Conservation (phyloP, 2,113 vertebrate genomes). For the Microtus oregoni region DNA sequence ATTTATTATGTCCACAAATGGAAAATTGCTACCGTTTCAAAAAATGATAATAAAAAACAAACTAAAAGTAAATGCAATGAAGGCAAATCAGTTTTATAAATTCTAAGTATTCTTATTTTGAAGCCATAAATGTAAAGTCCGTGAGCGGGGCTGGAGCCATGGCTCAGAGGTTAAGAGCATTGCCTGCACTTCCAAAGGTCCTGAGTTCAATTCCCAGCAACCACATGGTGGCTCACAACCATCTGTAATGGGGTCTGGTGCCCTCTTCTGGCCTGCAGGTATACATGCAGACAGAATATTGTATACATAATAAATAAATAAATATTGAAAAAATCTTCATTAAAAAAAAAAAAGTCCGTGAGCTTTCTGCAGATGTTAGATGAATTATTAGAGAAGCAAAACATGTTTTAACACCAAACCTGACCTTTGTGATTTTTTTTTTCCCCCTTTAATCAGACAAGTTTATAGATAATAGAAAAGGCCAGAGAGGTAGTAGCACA, state of each 20-base stretch:
- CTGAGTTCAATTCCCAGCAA: no score
- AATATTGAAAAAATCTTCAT: no score
- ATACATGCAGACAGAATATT: no score
- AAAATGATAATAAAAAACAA: not conserved
- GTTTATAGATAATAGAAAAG: constrained; percentile 44
- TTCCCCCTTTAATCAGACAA: not conserved
- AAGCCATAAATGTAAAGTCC: not conserved
- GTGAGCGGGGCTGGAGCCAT: no score
- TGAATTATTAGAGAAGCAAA: not conserved
- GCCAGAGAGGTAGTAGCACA: not conserved
- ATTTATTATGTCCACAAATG: not conserved
- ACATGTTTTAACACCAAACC: not conserved
- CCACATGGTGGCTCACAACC: no score
- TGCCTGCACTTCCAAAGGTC: no score
- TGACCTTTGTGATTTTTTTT: not conserved
- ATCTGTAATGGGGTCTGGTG: no score
- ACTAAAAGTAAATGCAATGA: constrained; percentile 15
- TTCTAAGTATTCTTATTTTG: not conserved
- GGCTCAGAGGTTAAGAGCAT: no score
- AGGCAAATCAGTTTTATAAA: not conserved
- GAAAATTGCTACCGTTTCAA: constrained; percentile 27
- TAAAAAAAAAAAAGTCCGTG: not conserved
- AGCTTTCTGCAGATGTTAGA: not conserved
- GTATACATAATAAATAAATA: no score
- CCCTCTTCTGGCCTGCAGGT: no score